These are phyloP conservation scores for Muscicapa adusta DNA, from an alignment of 2,113 vertebrate genomes.

Conservation along the genomic window DNA sequence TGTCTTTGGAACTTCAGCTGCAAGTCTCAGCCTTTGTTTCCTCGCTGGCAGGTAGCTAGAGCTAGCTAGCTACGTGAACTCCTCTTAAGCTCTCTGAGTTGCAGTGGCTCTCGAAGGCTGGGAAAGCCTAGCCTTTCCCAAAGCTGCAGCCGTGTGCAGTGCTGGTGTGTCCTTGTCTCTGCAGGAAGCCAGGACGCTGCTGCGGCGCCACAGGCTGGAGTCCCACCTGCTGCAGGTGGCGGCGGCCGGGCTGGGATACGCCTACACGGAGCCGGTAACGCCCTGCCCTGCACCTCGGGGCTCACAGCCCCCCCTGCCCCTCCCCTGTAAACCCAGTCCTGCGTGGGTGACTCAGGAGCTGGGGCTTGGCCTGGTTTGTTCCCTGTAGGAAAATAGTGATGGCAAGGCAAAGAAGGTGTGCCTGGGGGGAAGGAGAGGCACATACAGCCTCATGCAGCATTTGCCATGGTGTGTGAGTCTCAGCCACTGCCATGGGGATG, in stretches of 20 bases:
- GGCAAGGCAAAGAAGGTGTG: neutral
- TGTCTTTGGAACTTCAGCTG: too few species aligned
- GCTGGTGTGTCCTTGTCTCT: neutral
- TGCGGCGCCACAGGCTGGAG: conserved; percentile 84
- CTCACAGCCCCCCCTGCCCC: neutral
- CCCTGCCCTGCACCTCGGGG: neutral
- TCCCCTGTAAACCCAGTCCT: neutral
- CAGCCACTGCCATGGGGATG: neutral
- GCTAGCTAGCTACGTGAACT: too few species aligned
- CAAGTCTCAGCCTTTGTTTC: too few species aligned
- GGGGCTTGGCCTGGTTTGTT: neutral
- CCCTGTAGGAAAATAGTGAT: fast-evolving
- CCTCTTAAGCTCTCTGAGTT: too few species aligned
- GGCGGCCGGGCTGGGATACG: conserved; percentile 77
- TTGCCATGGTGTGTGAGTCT: neutral
- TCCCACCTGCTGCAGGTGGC: conserved; percentile 82
- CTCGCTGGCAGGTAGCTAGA: too few species aligned
- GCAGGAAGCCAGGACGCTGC: conserved; percentile 77
- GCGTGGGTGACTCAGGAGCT: neutral
- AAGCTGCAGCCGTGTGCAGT: fast-evolving
- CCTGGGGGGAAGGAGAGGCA: neutral
- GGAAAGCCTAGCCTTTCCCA: too few species aligned
- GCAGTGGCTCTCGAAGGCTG: too few species aligned
- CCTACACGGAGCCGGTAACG: conserved; percentile 84
- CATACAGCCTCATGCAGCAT: neutral